Base-by-base conservation (phyloP, 2,113 vertebrate genomes). In the Myotis davidii region DNA sequence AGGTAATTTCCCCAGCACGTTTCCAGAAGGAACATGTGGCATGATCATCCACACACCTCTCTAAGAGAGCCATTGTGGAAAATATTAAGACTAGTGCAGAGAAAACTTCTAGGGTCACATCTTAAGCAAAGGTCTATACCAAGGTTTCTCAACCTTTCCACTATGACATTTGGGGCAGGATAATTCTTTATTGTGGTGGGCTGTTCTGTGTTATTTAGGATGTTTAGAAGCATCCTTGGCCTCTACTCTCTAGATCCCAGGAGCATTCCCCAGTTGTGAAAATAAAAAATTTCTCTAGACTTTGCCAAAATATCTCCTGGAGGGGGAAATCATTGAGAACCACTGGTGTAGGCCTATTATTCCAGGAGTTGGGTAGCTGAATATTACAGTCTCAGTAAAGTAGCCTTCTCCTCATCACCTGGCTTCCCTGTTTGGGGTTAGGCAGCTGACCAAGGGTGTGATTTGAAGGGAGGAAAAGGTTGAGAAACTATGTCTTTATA, bases 1-100 rank as follows among this genome's bases (percentile, higher is more conserved):
- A 97, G 97, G 97, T 98, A 97, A 96, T 59, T 74, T 85, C 76
- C n/a, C 52, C 37, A 37, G 85, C 13, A 17, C 82, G 2, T 83
- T 65, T 42, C 48, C 12, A 23, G 69, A 65, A 73, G 65, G 39
- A 72, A 65, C 32, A 7, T 7, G 17, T 45, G 8, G 27, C 67
- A 17, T 48, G 73, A n/a, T 72, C 9, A 73, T 70, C 73, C 29
- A 6, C 65, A 64, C 9, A 56, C 45, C 16, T 81, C 52, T 82
- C 52, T 9, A 61, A 82, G 42, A 20, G 14, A 59, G 61, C 23
- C 50, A 16, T 39, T 54, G 18, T 59, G 42, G 78, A 14, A 84
- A 64, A 65, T 45, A 45, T 34, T 27, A 52, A 81, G 56, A 83
- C 34, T 73, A 88, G 37, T 76, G 32, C 20, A 61, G 65, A 81